Conservation (phyloP, 2,888 invertebrate genomes). For the Metacarcinus magister region DNA sequence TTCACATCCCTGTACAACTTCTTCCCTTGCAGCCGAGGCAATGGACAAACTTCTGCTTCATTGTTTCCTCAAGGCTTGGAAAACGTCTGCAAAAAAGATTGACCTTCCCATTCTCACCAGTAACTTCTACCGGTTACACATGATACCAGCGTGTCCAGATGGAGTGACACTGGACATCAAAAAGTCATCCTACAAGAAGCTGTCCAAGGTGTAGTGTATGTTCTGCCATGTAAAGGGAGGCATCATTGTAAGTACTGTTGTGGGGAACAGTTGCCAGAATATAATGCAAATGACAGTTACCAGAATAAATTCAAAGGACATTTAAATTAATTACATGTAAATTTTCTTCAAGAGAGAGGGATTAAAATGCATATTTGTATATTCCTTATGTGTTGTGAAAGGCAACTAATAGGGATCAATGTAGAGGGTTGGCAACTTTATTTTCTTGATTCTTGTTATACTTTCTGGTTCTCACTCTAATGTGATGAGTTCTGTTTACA, state of each 20-base stretch:
- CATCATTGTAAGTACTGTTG: background rate
- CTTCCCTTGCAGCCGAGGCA: conserved; percentile 84
- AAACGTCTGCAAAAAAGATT: conserved; percentile 89
- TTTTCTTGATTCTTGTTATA: too few species aligned
- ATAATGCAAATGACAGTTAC: too few species aligned
- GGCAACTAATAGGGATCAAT: background rate
- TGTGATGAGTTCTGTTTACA: too few species aligned
- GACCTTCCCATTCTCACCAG: conserved; percentile 92
- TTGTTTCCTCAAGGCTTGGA: conserved; percentile 92
- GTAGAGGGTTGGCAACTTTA: too few species aligned
- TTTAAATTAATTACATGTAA: background rate
- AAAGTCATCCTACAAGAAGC: conserved; percentile 94
- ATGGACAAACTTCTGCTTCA: conserved; percentile 91
- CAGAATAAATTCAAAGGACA: background rate
- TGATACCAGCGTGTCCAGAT: conserved; percentile 89
- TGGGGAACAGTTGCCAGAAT: background rate
- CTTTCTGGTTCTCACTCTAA: too few species aligned
- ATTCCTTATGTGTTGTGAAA: background rate
- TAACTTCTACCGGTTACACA: conserved; percentile 90
- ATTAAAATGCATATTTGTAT: background rate
- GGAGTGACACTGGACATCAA: conserved; percentile 91
- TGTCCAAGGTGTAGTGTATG: conserved; percentile 87
- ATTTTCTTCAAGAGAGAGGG: background rate
- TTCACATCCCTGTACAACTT: background rate
- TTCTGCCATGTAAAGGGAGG: background rate